Evolutionary conservation across 2,888 invertebrate genomes (phyloP).

Genomic region (Spodoptera picta): DNA sequence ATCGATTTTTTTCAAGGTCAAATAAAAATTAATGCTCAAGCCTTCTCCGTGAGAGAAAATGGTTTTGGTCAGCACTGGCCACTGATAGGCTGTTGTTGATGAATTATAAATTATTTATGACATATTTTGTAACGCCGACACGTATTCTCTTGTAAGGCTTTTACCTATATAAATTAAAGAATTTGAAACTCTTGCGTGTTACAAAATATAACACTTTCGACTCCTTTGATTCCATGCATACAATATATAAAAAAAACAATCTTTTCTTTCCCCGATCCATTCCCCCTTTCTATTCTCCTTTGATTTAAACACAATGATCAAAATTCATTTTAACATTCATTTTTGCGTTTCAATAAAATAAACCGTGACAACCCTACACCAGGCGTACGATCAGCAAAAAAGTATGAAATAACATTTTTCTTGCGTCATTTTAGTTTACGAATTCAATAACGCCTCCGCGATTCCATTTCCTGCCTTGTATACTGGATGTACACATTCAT

Average conservation of each 20-base stretch:
- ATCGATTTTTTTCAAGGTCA: no score
- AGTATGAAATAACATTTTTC: constrained; percentile 48
- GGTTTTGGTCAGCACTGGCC: no score
- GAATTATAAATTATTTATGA: no score
- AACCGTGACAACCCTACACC: constrained; percentile 47
- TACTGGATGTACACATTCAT: constrained; percentile 51
- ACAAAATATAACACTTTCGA: no score
- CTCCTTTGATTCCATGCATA: constrained; percentile 6
- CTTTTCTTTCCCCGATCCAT: constrained; percentile 5
- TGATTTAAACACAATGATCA: constrained; percentile 41
- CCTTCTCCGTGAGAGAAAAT: no score
- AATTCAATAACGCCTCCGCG: constrained; percentile 56
- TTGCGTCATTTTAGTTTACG: constrained; percentile 54
- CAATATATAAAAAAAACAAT: constrained; percentile 14
- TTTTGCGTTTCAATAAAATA: constrained; percentile 43
- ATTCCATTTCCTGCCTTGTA: constrained; percentile 53
- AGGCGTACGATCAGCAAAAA: constrained; percentile 48
- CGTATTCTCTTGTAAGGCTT: no score
- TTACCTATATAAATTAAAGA: no score
- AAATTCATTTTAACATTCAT: constrained; percentile 38
- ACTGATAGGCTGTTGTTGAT: no score
- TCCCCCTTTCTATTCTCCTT: constrained; percentile 15
- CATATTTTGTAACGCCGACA: no score
- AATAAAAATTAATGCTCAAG: no score
- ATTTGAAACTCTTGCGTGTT: no score